Evolutionary conservation across 2,797 vertebrate species (phyloP).

Genomic region (Euphonia xanthogaster): DNA sequence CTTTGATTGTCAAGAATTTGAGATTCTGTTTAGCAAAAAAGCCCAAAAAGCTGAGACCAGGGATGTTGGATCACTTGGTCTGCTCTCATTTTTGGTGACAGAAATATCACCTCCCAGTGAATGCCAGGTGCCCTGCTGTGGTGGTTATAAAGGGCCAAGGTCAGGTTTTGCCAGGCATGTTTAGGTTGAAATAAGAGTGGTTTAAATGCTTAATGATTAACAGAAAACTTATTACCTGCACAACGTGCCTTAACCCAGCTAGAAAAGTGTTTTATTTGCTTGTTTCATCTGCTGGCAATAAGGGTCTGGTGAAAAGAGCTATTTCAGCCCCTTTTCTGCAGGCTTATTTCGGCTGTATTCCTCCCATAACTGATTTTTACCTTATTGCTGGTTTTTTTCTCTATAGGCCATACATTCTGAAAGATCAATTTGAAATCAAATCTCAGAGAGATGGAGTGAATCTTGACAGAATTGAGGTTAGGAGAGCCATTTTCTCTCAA

Average conservation of each 20-base stretch:
- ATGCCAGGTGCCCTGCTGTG: background rate
- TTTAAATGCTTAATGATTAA: background rate
- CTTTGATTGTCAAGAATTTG: background rate
- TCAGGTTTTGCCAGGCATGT: background rate
- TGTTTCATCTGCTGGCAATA: background rate
- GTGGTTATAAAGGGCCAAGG: background rate
- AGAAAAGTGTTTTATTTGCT: background rate
- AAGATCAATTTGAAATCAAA: conserved; percentile 25
- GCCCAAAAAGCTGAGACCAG: background rate
- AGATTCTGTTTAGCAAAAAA: background rate
- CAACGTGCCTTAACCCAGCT: background rate
- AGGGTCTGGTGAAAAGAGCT: background rate
- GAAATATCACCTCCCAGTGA: background rate
- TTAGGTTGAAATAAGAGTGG: background rate
- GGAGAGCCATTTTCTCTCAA: background rate
- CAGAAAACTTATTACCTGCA: background rate
- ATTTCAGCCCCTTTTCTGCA: background rate
- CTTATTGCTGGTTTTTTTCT: background rate
- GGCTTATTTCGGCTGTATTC: background rate
- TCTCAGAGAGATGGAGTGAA: background rate
- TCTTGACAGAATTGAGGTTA: background rate
- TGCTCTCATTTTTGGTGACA: background rate
- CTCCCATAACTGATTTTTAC: background rate
- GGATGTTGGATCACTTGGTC: background rate
- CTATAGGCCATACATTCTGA: background rate